Evolutionary conservation across 2,113 vertebrate genomes (phyloP).

Genomic region (Sardina pilchardus): DNA sequence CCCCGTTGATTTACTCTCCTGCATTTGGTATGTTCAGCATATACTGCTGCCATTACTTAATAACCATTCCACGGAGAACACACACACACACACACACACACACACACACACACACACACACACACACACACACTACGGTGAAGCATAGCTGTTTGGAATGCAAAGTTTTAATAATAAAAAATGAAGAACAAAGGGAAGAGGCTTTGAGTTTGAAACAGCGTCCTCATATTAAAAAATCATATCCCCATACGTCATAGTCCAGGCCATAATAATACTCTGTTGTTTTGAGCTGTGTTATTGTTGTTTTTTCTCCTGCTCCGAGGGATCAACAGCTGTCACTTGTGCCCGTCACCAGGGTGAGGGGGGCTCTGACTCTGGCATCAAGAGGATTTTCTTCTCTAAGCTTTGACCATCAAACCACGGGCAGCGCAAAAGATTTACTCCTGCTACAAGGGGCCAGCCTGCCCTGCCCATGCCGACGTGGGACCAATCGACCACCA

Average conservation of each 20-base stretch:
- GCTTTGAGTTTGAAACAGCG: not conserved
- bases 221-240: not conserved
- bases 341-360: not conserved
- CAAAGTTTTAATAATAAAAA: not conserved
- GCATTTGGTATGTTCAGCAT: conserved; percentile 28
- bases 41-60: not conserved
- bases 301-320: not conserved
- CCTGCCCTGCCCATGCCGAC: not conserved
- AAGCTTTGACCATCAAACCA: conserved; percentile 24
- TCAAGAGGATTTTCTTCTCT: conserved; percentile 24
- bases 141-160: not conserved
- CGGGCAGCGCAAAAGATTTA: conserved; percentile 12
- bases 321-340: conserved; percentile 21
- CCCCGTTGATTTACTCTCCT: conserved; percentile 45
- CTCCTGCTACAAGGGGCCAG: not conserved
- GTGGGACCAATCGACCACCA: not conserved
- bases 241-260: not conserved
- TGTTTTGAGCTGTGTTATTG: not conserved
- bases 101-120: conserved; percentile 8
- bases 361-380: conserved; percentile 10
- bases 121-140: not conserved
- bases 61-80: not conserved
- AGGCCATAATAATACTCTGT: not conserved
- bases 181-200: not conserved
- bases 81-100: not conserved